Evolutionary conservation across 2,797 vertebrate species (phyloP), one percentile per base, ranked within the genome.

Genomic region (Sardinella longiceps): DNA sequence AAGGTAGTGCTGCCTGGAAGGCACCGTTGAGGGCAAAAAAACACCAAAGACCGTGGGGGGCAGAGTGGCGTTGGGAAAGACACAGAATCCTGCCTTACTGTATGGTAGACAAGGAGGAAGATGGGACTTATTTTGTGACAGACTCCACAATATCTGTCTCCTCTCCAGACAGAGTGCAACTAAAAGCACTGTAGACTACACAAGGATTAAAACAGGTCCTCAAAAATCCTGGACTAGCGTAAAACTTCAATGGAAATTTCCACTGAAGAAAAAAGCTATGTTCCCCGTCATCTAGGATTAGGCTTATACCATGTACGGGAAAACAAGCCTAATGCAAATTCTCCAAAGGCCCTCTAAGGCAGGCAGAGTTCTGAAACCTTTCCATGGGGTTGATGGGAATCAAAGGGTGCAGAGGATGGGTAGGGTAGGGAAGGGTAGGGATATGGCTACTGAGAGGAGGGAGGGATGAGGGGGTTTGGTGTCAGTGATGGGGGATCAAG

Each of bases 71-170:
- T 43, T 45, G 28, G 56, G 33, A 37, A 77, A 25, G 63, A 0
- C 74, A 23, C 46, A 83, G 80, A 85, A 86, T 80, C 60, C 84
- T 84, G 82, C 84, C 84, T 37, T 84, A 80, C 50, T 58, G 74
- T 23, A 18, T 37, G 14, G 20, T 37, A 74, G 30, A 4, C 0
- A 25, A 37, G 63, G 12, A 70, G 28, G 63, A 70, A 30, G 14
- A 74, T 39, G 66, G 12, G 28, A 39, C 66, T 37, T 39, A 37
- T 2, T 74, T 4, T 6, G 37, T 77, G 37, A 77, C 11, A 11
- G 60, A 0, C 12, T 6, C 60, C 28, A 12, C 14, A 12, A 30
- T 63, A 7, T 37, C 18, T 15, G 14, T 0, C 14, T 74, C 33
- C 66, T 20, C 33, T 37, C 30, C 20, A 37, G 25, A 43, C 2